Evolutionary conservation across 2,888 invertebrate genomes (phyloP), one percentile per base, ranked within the genome.

Genomic region (Elmis aenea): DNA sequence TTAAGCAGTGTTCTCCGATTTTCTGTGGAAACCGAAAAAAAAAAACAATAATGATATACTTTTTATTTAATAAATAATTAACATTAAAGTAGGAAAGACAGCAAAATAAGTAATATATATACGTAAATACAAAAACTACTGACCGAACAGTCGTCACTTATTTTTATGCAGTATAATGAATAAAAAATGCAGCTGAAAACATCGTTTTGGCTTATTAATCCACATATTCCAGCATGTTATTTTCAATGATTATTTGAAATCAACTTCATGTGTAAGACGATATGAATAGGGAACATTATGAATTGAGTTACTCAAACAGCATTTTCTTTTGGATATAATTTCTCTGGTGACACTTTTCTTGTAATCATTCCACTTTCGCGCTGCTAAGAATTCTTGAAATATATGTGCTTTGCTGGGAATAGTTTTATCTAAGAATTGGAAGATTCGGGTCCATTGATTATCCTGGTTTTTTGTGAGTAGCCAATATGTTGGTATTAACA

Each of bases 401-500:
- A 81, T 61, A 51, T 74, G 62, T 48, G 73, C 65, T 26, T 73
- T 73, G 2, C 65, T 68, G 1, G 81, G 81, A 50, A 79, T 76
- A 62, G 75, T 68, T 1, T 71, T 73, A 37, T 76, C 71, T 34
- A 82, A 62, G 50, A 75, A 81, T 29, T 77, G 70, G 48, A 72
- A 69, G 14, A 81, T 76, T 15, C 77, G 71, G 13, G 74, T 70
- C 81, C 82, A 83, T 21, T 81, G 76, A 51, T 81, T 78, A 5
- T 76, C 77, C 1, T 73, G 73, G 56, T 80, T 81, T 26, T 76
- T 75, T 48, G 81, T 77, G 21, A 79, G 57, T 10, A 86, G 66
- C 78, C 82, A 85, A 52, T 79, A 79, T 42, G 77, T 74, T 0
- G 86, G 86, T 36, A 86, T 62, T 20, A 83, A 62, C 55, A 86